Percentiles rank a stretch among this genome's conserved stretches.
Conservation (phyloP, 2,113 vertebrate species). For the Burhinus bistriatus region DNA sequence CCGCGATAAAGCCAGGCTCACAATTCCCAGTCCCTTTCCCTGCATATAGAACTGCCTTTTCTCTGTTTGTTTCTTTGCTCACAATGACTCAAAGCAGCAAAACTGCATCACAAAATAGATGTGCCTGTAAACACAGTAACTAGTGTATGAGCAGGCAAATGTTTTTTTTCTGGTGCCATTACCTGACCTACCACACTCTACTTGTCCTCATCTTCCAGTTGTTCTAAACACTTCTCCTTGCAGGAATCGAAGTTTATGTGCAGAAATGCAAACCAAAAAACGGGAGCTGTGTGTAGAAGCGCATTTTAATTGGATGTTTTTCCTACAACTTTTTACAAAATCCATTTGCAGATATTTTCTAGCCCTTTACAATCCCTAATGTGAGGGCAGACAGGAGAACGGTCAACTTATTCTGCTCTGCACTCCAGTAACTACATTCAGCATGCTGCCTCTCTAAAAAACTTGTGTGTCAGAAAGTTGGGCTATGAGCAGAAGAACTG, state of each 20-base stretch:
- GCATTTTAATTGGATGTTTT: background rate
- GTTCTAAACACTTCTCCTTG: background rate
- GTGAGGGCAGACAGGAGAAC: background rate
- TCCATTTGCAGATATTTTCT: background rate
- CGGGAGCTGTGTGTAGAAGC: background rate
- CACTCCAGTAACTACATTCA: background rate
- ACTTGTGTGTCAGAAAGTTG: background rate
- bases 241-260: background rate
- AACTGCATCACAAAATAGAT: background rate
- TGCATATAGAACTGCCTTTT: background rate
- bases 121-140: background rate
- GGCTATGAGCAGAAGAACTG: background rate
- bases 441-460: background rate
- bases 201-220: background rate
- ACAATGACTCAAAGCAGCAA: background rate
- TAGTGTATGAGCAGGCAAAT: background rate
- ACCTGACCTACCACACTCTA: background rate
- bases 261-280: background rate
- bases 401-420: background rate
- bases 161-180: background rate
- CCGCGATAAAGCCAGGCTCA: rapidly evolving
- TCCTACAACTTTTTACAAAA: background rate
- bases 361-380: background rate
- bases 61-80: background rate
- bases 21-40: background rate